These are phyloP conservation scores for Natrix natrix DNA, from an alignment of 2,797 vertebrate species.

Conservation along the genomic window DNA sequence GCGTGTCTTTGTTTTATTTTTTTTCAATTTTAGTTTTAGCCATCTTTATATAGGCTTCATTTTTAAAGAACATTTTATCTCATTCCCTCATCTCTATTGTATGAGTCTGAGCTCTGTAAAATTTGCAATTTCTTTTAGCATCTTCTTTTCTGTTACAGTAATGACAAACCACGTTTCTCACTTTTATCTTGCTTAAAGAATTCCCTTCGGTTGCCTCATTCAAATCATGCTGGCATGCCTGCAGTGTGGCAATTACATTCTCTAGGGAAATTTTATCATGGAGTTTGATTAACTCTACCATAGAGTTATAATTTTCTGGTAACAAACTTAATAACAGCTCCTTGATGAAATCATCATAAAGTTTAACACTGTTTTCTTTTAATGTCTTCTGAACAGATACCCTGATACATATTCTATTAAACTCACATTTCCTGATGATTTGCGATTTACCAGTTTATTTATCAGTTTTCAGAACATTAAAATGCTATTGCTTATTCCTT, in stretches of 20 bases:
- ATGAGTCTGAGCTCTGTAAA: background rate
- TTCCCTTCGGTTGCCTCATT: background rate
- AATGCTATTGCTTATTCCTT: background rate
- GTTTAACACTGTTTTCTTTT: background rate
- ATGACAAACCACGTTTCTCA: background rate
- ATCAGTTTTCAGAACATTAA: background rate
- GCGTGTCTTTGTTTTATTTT: background rate
- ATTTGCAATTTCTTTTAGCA: background rate
- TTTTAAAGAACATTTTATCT: background rate
- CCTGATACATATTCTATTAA: background rate
- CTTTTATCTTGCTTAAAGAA: background rate
- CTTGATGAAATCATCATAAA: background rate
- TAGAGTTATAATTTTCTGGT: background rate
- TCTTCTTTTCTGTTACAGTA: background rate
- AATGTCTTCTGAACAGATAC: background rate
- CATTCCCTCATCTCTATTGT: background rate
- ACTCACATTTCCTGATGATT: background rate
- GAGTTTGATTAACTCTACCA: background rate
- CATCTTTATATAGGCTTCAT: background rate
- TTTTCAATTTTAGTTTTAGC: background rate
- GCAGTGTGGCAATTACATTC: background rate
- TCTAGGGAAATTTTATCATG: background rate
- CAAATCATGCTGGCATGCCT: background rate
- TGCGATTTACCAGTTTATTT: background rate
- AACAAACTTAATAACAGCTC: background rate